These are phyloP conservation scores for Sebastes miniatus DNA, from an alignment of 2,797 vertebrate genomes.

Conservation along the genomic window DNA sequence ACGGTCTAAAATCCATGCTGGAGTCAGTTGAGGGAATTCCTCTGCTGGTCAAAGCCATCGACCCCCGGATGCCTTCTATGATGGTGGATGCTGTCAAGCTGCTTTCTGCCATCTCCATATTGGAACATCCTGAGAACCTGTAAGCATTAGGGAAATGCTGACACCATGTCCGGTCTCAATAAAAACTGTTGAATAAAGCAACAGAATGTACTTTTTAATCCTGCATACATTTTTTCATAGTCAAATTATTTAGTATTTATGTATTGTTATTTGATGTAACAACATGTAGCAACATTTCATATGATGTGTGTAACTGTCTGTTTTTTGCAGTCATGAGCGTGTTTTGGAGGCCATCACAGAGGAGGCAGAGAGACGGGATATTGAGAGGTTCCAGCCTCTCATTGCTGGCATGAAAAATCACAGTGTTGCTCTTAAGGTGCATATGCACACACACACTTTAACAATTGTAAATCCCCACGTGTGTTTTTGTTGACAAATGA, in stretches of 20 bases:
- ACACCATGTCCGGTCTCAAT: background rate
- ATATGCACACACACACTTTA: background rate
- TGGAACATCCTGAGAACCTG: conserved; percentile 89
- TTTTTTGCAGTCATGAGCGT: conserved; percentile 85
- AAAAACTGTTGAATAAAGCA: background rate
- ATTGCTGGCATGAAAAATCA: conserved; percentile 85
- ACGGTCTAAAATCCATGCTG: conserved; percentile 92
- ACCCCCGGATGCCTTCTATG: conserved; percentile 88
- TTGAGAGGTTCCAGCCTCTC: conserved; percentile 91
- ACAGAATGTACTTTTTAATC: background rate
- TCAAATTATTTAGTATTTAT: background rate
- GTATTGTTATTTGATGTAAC: background rate
- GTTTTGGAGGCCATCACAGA: conserved; percentile 91
- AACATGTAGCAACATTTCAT: background rate
- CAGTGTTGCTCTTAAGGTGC: conserved; percentile 86
- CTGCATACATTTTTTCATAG: background rate
- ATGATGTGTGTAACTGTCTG: background rate
- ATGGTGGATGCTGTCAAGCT: conserved; percentile 92
- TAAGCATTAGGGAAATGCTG: conserved; percentile 53
- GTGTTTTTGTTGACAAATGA: background rate
- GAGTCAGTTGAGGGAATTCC: conserved; percentile 87
- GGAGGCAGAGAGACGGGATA: conserved; percentile 87
- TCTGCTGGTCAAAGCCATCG: conserved; percentile 89
- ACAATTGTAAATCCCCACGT: background rate
- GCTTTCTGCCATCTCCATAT: conserved; percentile 91